Evolutionary conservation across 2,797 vertebrate species (phyloP).

Genomic region (Muscicapa comitata): DNA sequence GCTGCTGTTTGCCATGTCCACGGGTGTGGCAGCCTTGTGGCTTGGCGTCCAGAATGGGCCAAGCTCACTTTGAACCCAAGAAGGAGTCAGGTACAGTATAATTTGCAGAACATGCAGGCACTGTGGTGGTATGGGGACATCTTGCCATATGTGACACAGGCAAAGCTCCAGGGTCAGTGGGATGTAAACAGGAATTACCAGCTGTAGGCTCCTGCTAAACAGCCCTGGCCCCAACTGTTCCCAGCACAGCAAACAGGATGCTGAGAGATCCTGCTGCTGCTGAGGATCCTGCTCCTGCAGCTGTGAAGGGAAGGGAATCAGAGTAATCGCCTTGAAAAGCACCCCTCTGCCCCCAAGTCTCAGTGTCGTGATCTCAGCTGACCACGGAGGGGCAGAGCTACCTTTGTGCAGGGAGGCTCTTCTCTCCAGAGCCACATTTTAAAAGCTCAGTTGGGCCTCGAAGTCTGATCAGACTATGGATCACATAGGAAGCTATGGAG

Average conservation of each 20-base stretch:
- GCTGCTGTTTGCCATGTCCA: background rate
- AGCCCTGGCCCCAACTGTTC: background rate
- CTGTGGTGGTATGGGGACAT: background rate
- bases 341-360: background rate
- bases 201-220: background rate
- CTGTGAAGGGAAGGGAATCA: background rate
- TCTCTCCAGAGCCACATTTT: background rate
- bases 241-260: background rate
- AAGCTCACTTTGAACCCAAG: background rate
- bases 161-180: background rate
- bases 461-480: background rate
- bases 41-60: fast-evolving
- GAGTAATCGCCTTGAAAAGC: background rate
- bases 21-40: background rate
- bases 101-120: background rate
- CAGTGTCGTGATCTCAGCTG: background rate
- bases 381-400: background rate
- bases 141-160: fast-evolving
- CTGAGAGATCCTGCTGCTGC: background rate
- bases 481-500: background rate
- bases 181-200: constrained; percentile 52
- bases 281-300: background rate
- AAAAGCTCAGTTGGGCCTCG: background rate
- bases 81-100: background rate
- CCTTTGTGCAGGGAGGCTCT: background rate